Evolutionary conservation across 23 tunicate genomes (phyloP), one percentile per base, ranked within the genome.

Genomic region (Botrylloides violaceus): DNA sequence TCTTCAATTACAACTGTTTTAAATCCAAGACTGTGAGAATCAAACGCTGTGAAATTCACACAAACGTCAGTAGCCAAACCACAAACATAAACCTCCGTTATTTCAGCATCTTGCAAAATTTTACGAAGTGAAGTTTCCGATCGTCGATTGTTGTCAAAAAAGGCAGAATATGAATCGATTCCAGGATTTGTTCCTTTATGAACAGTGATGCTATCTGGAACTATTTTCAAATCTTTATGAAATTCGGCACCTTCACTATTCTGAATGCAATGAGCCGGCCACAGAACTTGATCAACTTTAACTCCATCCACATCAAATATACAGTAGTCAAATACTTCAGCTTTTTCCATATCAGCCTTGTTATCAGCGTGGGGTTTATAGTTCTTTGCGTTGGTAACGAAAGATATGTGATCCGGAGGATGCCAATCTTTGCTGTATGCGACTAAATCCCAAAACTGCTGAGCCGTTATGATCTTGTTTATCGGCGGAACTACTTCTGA

Each of bases 41-140:
- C 90, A 34, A 72, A 58, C 3, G 83, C 81, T 9, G 90, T 90
- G 66, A 50, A 79, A 26, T 83, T 83, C 2, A 90, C 97, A 35
- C 97, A 90, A 47, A 90, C 64, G 68, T 90, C 97, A n/a, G 97
- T 83, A 18, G 97, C 97, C 15, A 90, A 71, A 1, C 97, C 97
- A 70, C 97, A 90, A 24, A 90, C 71, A 75, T 66, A 90, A 32
- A 72, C 77, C 30, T 39, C 47, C 2, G 62, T 47, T 35, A 87
- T 88, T 1, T 60, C 72, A 0, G 82, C 47, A n/a, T 75, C 61
- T 66, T 77, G 64, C 71, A 88, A 34, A 4, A 82, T 30, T 47
- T 61, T 4, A 33, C 65, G 70, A 24, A 90, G 64, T 2, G 61
- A 71, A 22, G 97, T 90, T 74, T 83, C 90, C 9, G 87, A 53